Evolutionary conservation across 2,888 invertebrate genomes (phyloP).

Genomic region (Myopa testacea): DNA sequence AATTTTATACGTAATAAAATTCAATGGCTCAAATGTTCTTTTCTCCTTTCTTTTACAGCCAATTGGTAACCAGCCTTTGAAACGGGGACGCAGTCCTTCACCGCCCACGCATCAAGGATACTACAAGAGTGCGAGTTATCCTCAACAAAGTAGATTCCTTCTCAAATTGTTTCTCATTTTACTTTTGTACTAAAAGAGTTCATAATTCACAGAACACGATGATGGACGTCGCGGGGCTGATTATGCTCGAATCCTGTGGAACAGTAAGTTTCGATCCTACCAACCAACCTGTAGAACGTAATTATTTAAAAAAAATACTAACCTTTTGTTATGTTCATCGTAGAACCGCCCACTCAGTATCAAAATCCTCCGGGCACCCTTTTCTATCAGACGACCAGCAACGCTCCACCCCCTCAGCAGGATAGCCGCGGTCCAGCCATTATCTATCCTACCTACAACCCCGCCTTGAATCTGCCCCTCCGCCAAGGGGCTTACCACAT

Average conservation of each 20-base stretch:
- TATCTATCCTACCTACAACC: constrained; percentile 58
- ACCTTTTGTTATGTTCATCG: constrained; percentile 47
- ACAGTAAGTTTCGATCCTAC: constrained; percentile 75
- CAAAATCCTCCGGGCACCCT: constrained; percentile 69
- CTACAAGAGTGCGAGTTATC: constrained; percentile 63
- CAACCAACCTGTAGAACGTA: background rate
- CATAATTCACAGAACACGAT: constrained; percentile 74
- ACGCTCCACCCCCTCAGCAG: constrained; percentile 64
- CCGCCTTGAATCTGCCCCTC: constrained; percentile 62
- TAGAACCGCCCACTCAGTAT: constrained; percentile 71
- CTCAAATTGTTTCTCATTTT: constrained; percentile 6
- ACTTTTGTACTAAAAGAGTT: constrained; percentile 53
- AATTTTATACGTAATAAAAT: background rate
- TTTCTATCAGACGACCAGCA: constrained; percentile 70
- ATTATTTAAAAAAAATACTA: background rate
- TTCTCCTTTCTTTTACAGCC: constrained; percentile 49
- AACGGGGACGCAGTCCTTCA: constrained; percentile 73
- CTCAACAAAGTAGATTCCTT: constrained; percentile 61
- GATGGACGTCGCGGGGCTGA: constrained; percentile 84
- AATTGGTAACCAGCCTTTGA: constrained; percentile 65
- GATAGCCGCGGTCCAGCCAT: constrained; percentile 61
- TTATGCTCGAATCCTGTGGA: constrained; percentile 86
- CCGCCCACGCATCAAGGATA: constrained; percentile 69
- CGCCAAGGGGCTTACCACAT: constrained; percentile 62
- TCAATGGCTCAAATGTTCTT: background rate